Conservation (phyloP, 2,113 vertebrate genomes). For the Passer domesticus region DNA sequence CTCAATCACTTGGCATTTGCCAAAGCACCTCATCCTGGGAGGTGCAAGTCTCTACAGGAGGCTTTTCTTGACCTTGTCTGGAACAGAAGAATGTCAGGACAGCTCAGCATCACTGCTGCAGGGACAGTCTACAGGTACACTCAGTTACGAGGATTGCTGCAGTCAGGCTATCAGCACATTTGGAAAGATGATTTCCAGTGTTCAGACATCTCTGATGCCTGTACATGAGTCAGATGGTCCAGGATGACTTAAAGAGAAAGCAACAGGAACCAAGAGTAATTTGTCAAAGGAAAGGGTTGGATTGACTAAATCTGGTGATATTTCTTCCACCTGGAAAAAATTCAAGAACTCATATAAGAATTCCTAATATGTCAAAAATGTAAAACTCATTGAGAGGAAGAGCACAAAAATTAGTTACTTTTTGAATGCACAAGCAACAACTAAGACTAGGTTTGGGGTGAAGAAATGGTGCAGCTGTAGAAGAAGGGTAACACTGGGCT, state of each 20-base stretch:
- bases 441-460: not conserved
- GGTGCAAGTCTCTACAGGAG: not conserved
- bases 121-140: not conserved
- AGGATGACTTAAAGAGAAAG: not conserved
- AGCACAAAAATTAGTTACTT: not conserved
- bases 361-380: accelerated
- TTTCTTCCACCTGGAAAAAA: not conserved
- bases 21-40: not conserved
- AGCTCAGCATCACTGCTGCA: not conserved
- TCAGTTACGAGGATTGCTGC: not conserved
- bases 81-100: not conserved
- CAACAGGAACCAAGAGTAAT: not conserved
- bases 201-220: not conserved
- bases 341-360: not conserved
- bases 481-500: not conserved
- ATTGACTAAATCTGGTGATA: not conserved
- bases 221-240: not conserved
- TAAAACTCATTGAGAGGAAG: not conserved
- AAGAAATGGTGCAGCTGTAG: not conserved
- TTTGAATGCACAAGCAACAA: not conserved
- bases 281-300: not conserved
- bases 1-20: not conserved
- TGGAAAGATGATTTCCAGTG: not conserved
- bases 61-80: not conserved
- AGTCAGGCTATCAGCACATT: not conserved